A percentile compares a stretch with the other conserved stretches of the same genome.
Evolutionary conservation across 2,888 invertebrate genomes (phyloP).

Genomic region (Drosophila neotestacea): DNA sequence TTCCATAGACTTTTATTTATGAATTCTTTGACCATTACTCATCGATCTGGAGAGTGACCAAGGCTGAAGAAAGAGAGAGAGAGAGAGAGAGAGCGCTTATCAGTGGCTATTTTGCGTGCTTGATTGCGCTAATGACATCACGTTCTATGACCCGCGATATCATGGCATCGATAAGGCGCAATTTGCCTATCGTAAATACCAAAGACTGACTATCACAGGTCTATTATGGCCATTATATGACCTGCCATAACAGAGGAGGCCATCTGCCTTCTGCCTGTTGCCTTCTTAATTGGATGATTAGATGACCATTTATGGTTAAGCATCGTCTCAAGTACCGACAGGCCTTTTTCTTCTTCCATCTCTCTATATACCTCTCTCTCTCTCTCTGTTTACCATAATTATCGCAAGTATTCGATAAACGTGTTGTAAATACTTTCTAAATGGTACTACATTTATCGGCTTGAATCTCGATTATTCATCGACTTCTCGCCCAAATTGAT

Average conservation of each 20-base stretch:
- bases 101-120: conserved; percentile 25
- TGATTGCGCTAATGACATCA: conserved; percentile 62
- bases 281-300: conserved; percentile 5
- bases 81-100: conserved; percentile 43
- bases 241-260: conserved; percentile 32
- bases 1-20: conserved; percentile 39
- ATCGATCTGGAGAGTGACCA: conserved; percentile 21
- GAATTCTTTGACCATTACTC: conserved; percentile 44
- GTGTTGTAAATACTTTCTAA: conserved; percentile 23
- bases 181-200: conserved; percentile 70
- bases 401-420: conserved; percentile 16
- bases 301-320: not conserved
- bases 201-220: conserved; percentile 47
- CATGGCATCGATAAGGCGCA: conserved; percentile 58
- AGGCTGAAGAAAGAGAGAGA: not conserved
- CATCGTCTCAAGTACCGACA: conserved; percentile 5
- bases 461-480: conserved; percentile 5
- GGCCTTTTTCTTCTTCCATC: conserved; percentile 2
- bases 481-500: conserved; percentile 33
- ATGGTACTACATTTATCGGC: conserved; percentile 23
- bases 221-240: conserved; percentile 34
- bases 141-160: conserved; percentile 45
- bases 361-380: not conserved
- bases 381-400: not conserved
- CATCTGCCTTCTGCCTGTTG: conserved; percentile 6